Percentiles rank a stretch among this genome's conserved stretches.
phyloP scores from a whole-genome alignment of 1,140 invertebrate genomes.

The Drosophila pseudoananassae region DNA sequence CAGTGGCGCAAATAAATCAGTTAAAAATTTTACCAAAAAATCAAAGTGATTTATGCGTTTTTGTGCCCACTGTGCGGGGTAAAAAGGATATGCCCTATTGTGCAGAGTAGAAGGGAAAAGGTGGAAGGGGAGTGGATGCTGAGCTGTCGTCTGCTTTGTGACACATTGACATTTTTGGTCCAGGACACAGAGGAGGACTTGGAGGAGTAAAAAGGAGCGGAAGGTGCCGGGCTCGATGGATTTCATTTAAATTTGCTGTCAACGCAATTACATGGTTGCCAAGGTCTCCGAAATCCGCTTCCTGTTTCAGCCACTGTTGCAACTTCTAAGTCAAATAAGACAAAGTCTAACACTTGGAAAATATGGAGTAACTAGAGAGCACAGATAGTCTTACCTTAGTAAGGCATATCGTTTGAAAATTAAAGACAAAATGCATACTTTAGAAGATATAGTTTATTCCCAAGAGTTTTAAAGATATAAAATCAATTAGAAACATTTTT shows the following conservation, averaged over 20 bases:
- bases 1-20: neutral
- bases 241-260: constrained; percentile 83
- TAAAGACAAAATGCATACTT: too few species aligned
- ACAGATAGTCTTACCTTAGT: too few species aligned
- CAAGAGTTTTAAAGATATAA: too few species aligned
- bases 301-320: constrained; percentile 31
- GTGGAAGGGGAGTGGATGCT: constrained; percentile 3
- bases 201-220: neutral
- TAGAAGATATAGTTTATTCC: too few species aligned
- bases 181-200: neutral
- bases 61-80: neutral
- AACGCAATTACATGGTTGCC: constrained; percentile 78
- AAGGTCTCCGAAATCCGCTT: constrained; percentile 43
- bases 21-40: neutral
- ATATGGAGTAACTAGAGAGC: neutral
- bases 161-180: constrained; percentile 70
- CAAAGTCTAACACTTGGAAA: neutral
- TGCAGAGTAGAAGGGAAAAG: too few species aligned
- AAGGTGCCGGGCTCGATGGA: constrained; percentile 27
- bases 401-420: too few species aligned
- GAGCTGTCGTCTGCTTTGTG: constrained; percentile 73
- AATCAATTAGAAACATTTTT: neutral
- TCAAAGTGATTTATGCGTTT: neutral
- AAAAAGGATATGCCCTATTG: neutral
- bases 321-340: constrained; percentile 14